A percentile compares a stretch with the other conserved stretches of the same genome.
Evolutionary conservation across 2,797 vertebrate species (phyloP).

Genomic region (Danio choprae): DNA sequence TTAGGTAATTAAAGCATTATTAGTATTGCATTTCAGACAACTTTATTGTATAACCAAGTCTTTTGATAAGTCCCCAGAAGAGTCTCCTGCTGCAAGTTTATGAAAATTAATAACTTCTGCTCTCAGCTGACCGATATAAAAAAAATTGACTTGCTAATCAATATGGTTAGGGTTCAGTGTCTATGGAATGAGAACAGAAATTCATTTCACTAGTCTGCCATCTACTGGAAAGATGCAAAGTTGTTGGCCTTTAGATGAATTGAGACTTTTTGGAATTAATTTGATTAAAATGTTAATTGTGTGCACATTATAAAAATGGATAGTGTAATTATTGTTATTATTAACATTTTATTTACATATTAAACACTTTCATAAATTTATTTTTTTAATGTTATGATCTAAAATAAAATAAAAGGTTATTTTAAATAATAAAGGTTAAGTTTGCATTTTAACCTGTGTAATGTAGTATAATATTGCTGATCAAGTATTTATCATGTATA

Average conservation of each 20-base stretch:
- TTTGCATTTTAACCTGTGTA: not conserved
- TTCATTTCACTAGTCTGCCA: conserved; percentile 37
- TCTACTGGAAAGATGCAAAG: conserved; percentile 21
- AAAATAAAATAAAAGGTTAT: no score
- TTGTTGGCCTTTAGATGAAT: not conserved
- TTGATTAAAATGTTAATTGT: no score
- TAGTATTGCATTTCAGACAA: not conserved
- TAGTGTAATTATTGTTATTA: no score
- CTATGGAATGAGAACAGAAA: not conserved
- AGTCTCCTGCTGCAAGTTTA: not conserved
- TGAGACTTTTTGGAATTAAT: not conserved
- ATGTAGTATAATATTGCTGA: not conserved
- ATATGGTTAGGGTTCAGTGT: not conserved
- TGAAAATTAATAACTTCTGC: not conserved
- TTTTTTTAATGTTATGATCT: not conserved
- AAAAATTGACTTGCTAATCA: not conserved
- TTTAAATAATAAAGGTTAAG: no score
- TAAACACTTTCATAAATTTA: not conserved
- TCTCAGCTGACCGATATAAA: not conserved
- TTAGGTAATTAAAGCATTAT: not conserved
- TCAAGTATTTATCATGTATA: not conserved
- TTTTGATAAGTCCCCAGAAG: not conserved
- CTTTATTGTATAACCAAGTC: not conserved
- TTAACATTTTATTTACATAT: no score
- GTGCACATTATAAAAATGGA: no score